Percentiles rank a stretch among this genome's conserved stretches.
These are phyloP conservation scores for Acronicta alni DNA, from an alignment of 2,888 invertebrate species.

Conservation along the genomic window DNA sequence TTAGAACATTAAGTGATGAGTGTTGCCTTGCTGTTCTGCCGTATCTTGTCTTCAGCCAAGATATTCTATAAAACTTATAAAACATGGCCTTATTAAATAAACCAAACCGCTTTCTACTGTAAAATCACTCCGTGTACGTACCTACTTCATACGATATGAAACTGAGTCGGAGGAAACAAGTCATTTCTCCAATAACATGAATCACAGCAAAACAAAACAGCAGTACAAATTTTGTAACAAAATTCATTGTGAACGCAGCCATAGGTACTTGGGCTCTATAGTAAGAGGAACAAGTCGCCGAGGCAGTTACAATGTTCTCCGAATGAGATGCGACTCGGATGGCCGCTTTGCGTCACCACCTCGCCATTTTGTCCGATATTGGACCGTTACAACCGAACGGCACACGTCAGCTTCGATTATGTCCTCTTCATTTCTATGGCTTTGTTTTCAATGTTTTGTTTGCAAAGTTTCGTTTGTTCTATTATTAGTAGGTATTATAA, in stretches of 20 bases:
- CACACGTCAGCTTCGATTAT: conserved; percentile 65
- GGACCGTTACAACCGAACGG: conserved; percentile 63
- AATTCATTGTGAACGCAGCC: conserved; percentile 47
- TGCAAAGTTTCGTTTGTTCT: conserved; percentile 41
- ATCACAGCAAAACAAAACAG: conserved; percentile 5
- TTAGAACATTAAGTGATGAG: too few species aligned
- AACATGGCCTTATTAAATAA: neutral
- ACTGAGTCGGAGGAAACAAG: neutral
- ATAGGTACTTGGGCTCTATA: conserved; percentile 21
- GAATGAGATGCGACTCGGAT: conserved; percentile 71
- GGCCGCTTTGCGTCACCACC: conserved; percentile 76
- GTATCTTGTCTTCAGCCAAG: too few species aligned
- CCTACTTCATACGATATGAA: neutral
- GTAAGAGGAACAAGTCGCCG: conserved; percentile 52
- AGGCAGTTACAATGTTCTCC: conserved; percentile 66
- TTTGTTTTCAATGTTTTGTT: conserved; percentile 49
- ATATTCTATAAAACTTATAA: too few species aligned
- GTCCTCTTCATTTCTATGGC: conserved; percentile 45
- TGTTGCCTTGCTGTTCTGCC: too few species aligned
- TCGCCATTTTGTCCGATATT: conserved; percentile 72
- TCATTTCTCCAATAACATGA: neutral
- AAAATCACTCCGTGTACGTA: too few species aligned
- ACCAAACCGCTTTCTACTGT: neutral
- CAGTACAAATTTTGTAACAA: conserved; percentile 1
- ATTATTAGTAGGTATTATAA: too few species aligned